Conservation (phyloP, 2,113 vertebrate genomes). For the Crocuta crocuta region DNA sequence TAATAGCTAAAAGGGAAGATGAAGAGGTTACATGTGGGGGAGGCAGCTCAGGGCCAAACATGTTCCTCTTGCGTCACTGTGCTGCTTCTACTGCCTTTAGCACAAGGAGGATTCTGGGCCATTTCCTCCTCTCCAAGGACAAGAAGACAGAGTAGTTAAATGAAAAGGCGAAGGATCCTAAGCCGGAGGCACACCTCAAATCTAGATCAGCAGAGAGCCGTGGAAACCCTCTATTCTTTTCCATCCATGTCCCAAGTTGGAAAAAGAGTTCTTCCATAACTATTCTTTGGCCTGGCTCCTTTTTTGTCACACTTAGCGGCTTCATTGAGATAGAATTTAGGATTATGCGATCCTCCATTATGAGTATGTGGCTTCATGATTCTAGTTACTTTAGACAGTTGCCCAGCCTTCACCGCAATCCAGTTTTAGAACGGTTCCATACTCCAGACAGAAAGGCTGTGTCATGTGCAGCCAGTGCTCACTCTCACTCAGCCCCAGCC, state of each 20-base stretch:
- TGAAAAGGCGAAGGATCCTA: neutral
- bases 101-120: neutral
- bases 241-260: neutral
- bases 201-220: neutral
- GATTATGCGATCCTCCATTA: neutral
- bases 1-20: conserved; percentile 27
- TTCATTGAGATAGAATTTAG: neutral
- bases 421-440: neutral
- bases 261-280: neutral
- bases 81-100: neutral
- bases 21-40: neutral
- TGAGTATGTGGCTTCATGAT: neutral
- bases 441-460: neutral
- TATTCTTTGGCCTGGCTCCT: neutral
- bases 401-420: neutral
- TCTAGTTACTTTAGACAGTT: neutral
- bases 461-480: fast-evolving
- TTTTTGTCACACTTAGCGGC: neutral
- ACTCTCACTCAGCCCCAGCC: neutral
- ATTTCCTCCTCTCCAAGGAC: neutral
- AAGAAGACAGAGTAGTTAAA: neutral
- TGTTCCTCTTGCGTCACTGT: fast-evolving
- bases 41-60: neutral
- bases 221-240: neutral
- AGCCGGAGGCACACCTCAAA: neutral